Percentiles rank a stretch among this genome's conserved stretches.
phyloP scores from a whole-genome alignment of 2,113 vertebrate species.

The Pagrus major region DNA sequence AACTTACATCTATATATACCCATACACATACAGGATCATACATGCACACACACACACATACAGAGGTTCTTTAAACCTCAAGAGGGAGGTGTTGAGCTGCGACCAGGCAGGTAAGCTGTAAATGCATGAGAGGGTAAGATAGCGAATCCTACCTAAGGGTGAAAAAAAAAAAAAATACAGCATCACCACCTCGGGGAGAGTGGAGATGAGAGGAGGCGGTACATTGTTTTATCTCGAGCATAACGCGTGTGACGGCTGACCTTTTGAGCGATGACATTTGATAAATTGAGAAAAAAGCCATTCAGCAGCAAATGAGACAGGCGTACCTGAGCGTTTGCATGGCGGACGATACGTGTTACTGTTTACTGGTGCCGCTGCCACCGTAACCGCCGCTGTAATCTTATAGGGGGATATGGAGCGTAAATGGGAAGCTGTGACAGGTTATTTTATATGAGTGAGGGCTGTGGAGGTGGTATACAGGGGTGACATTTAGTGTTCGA shows the following conservation, averaged over 20 bases:
- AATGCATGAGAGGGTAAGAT: slow-evolving; percentile 46
- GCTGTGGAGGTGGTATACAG: neutral
- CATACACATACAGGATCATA: slow-evolving; percentile 18
- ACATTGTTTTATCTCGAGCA: slow-evolving; percentile 71
- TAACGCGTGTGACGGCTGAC: slow-evolving; percentile 66
- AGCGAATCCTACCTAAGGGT: slow-evolving; percentile 51
- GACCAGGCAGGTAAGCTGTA: slow-evolving; percentile 48
- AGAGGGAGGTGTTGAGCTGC: slow-evolving; percentile 64
- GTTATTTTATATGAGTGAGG: slow-evolving; percentile 60
- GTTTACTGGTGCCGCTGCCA: slow-evolving; percentile 41
- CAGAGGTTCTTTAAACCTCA: slow-evolving; percentile 39
- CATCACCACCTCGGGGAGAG: slow-evolving; percentile 21
- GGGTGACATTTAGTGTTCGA: slow-evolving; percentile 46
- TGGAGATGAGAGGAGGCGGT: slow-evolving; percentile 63
- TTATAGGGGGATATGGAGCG: slow-evolving; percentile 20
- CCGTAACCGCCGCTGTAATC: slow-evolving; percentile 40
- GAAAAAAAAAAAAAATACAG: neutral
- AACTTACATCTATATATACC: neutral
- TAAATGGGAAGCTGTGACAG: slow-evolving; percentile 58
- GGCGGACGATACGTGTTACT: slow-evolving; percentile 6
- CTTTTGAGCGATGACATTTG: slow-evolving; percentile 73
- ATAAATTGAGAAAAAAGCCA: slow-evolving; percentile 67
- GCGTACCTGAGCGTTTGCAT: slow-evolving; percentile 27
- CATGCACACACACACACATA: slow-evolving; percentile 10
- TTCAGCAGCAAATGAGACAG: slow-evolving; percentile 37